Evolutionary conservation across 1,140 invertebrate species (phyloP), one percentile per base, ranked within the genome.

Genomic region (Euschistus heros): DNA sequence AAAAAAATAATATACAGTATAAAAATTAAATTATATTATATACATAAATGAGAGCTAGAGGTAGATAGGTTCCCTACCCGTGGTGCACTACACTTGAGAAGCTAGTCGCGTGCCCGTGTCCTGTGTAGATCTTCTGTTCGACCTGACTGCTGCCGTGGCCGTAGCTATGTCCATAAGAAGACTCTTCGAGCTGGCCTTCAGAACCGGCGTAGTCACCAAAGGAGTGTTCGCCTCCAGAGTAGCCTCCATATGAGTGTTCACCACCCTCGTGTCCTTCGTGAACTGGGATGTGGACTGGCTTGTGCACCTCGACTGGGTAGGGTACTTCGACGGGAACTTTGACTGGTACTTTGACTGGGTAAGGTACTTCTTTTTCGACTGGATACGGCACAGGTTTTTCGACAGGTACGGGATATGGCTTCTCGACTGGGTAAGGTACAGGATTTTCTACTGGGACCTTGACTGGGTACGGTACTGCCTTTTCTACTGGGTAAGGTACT

Each of bases 271-370:
- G 46, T 17, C 57, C 24, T 10, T 59, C 64, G 20, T 57, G 67
- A 3, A 67, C 62, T 17, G 50, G 66, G 17, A 67, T 46, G 17
- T 26, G 62, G 14, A 67, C 61, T 4, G 24, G 57, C 42, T 67
- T 67, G 20, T 62, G 42, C 7, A 67, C 66, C 22, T 62, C 60
- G 50, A 88, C 86, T 79, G 88, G 86, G 74, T 85, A 88, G 3
- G 86, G 86, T 68, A 86, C 86, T 73, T 87, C 86, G 0, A 88
- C 86, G 20, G 86, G 86, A 72, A 88, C 86, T 72, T 88, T 88
- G 30, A 88, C 84, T 76, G 84, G 86, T 70, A 88, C 86, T 75
- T 86, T 87, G 5, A 88, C 86, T 78, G 87, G 86, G 74, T 87
- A 87, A 13, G 84, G 84, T 4, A 89, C 80, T 73, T 87, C 83